A percentile compares a stretch with the other conserved stretches of the same genome.
Conservation (phyloP, 2,113 vertebrate species). For the Anoura caudifer region DNA sequence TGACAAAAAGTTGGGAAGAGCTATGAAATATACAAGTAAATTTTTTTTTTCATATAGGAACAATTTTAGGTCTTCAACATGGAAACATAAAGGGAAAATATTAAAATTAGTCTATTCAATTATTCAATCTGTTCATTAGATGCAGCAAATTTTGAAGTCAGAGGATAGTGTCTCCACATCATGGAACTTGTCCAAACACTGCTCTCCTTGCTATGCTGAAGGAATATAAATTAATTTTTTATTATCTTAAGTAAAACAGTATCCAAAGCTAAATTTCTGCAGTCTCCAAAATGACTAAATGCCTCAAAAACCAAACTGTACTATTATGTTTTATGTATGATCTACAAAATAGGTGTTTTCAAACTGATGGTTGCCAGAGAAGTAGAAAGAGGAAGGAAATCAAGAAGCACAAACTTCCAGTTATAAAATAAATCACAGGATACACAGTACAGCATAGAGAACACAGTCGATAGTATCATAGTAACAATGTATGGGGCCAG, state of each 20-base stretch:
- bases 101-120: background rate
- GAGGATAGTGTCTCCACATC: background rate
- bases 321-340: slow-evolving; percentile 5
- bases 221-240: slow-evolving; percentile 14
- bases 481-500: background rate
- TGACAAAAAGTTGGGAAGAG: background rate
- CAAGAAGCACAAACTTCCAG: background rate
- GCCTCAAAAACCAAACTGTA: slow-evolving; percentile 10
- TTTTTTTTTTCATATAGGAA: slow-evolving; percentile 3
- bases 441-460: background rate
- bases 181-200: background rate
- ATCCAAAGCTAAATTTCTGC: slow-evolving; percentile 39
- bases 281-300: slow-evolving; percentile 37
- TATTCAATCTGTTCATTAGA: background rate
- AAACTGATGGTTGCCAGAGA: background rate
- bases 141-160: slow-evolving; percentile 11
- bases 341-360: background rate
- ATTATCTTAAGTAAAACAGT: slow-evolving; percentile 40
- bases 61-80: background rate
- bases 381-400: background rate
- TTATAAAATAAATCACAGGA: background rate
- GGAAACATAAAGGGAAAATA: background rate
- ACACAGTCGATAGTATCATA: background rate
- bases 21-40: background rate
- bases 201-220: background rate